Evolutionary conservation across 1,140 invertebrate genomes (phyloP), one percentile per base, ranked within the genome.

Genomic region (Drosophila gunungcola): DNA sequence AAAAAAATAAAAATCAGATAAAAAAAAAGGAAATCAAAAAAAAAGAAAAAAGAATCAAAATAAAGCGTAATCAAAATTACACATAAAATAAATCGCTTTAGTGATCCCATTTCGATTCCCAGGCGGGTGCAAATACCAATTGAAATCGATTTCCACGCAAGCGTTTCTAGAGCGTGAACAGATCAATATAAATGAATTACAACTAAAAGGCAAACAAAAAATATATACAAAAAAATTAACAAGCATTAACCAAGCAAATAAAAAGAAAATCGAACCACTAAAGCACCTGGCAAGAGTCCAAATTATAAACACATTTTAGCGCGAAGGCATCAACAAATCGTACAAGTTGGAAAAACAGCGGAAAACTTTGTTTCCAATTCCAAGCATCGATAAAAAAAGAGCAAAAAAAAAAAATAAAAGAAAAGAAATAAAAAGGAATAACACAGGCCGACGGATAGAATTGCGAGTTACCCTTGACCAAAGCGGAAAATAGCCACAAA

Each of bases 81-180:
- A 43, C 7, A 56, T 5, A 65, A 64, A 38, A 62, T 27, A n/a
- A 41, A 64, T 42, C 21, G 49, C 36, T 21, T 52, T 21, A 52
- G 49, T 52, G 49, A 52, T 36, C 32, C 49, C 5, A 39, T 13
- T 48, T 16, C 49, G 13, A 36, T 65, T 48, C 11, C 43, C 62
- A 69, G 32, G 32, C 46, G 13, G 25, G 25, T 45, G 16, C 60
- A n/a, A 43, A 39, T 42, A 25, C 34, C 25, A 21, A 38, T 56
- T 39, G 32, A 56, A 16, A 38, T 52, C 67, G 63, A 67, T 67
- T 49, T 43, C 25, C 29, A 51, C 29, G 36, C 34, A 64, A 52
- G 46, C 55, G 57, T 76, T 76, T 77, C 42, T 60, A 76, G 73
- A 77, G 73, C 73, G 73, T 77, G 73, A 55, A 76, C 16, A 68